A percentile compares a stretch with the other conserved stretches of the same genome.
phyloP scores from a whole-genome alignment of 2,797 vertebrate genomes.

The Steatocranus sp. region DNA sequence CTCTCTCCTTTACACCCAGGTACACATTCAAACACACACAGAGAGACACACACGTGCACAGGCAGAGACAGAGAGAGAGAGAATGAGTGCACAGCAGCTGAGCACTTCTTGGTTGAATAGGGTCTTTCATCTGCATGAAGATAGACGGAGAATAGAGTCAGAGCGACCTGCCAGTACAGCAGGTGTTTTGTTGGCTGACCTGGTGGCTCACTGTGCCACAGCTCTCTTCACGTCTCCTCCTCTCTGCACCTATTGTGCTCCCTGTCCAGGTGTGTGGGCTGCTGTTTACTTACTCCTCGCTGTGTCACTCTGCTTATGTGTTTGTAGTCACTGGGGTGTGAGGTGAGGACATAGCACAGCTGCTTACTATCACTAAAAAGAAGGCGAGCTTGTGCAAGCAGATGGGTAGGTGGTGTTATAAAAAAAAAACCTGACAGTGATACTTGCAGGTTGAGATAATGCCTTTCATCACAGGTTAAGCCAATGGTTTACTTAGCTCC shows the following conservation, averaged over 20 bases:
- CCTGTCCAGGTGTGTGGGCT: slow-evolving; percentile 66
- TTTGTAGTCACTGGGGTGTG: slow-evolving; percentile 30
- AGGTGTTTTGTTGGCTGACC: slow-evolving; percentile 71
- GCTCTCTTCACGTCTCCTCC: slow-evolving; percentile 28
- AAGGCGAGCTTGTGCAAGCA: neutral
- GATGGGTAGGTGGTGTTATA: slow-evolving; percentile 35
- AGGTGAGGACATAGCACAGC: slow-evolving; percentile 49
- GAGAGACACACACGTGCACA: neutral
- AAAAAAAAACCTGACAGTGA: slow-evolving; percentile 32
- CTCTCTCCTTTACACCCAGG: slow-evolving; percentile 13
- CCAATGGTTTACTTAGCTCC: slow-evolving; percentile 53
- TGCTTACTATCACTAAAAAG: slow-evolving; percentile 36
- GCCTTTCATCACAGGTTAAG: slow-evolving; percentile 39
- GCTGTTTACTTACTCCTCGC: slow-evolving; percentile 40
- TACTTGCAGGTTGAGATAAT: slow-evolving; percentile 51
- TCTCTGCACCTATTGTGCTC: slow-evolving; percentile 12
- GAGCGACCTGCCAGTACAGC: slow-evolving; percentile 63
- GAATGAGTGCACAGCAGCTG: slow-evolving; percentile 55
- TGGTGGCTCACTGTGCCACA: slow-evolving; percentile 36
- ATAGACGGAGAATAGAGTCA: slow-evolving; percentile 59
- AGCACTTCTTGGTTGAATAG: slow-evolving; percentile 64
- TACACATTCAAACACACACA: neutral
- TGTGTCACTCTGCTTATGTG: slow-evolving; percentile 34
- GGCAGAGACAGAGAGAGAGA: neutral
- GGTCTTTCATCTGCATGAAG: slow-evolving; percentile 67